These are phyloP conservation scores for Dendropsophus ebraccatus DNA, from an alignment of 2,113 vertebrate species.

Conservation along the genomic window DNA sequence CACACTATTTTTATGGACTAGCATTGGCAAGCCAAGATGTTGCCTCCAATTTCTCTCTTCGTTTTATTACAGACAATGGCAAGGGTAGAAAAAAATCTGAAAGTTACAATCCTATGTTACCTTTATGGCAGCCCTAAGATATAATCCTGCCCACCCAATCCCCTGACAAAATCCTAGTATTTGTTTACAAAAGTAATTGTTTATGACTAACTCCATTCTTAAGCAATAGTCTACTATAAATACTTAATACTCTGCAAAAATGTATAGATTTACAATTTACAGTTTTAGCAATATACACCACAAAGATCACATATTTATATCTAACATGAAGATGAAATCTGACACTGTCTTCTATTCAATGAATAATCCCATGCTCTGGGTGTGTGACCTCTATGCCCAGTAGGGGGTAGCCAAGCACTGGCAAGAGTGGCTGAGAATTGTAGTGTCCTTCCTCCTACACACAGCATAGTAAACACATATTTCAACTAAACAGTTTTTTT, in stretches of 20 bases:
- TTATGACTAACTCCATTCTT: no score
- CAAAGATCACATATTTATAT: background rate
- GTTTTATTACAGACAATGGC: no score
- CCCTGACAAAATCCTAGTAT: background rate
- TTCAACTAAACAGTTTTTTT: background rate
- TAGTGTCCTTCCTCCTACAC: constrained; percentile 45
- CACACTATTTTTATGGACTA: no score
- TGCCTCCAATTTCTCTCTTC: no score
- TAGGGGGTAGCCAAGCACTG: constrained; percentile 93
- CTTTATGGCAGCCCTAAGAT: background rate
- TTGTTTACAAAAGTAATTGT: background rate
- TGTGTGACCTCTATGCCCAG: constrained; percentile 76
- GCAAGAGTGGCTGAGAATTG: constrained; percentile 67
- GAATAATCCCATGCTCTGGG: background rate
- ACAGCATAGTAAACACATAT: background rate
- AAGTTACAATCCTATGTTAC: no score
- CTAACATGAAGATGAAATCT: background rate
- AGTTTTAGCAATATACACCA: background rate
- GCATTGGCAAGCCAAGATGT: no score
- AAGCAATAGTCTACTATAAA: no score
- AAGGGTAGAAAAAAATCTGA: no score
- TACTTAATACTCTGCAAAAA: background rate
- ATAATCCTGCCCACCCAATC: background rate
- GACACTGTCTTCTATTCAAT: background rate
- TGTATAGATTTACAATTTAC: no score